Percentiles rank a stretch among this genome's conserved stretches.
These are phyloP conservation scores for Drosophila neutralis DNA, from an alignment of 2,888 invertebrate species.

Conservation along the genomic window DNA sequence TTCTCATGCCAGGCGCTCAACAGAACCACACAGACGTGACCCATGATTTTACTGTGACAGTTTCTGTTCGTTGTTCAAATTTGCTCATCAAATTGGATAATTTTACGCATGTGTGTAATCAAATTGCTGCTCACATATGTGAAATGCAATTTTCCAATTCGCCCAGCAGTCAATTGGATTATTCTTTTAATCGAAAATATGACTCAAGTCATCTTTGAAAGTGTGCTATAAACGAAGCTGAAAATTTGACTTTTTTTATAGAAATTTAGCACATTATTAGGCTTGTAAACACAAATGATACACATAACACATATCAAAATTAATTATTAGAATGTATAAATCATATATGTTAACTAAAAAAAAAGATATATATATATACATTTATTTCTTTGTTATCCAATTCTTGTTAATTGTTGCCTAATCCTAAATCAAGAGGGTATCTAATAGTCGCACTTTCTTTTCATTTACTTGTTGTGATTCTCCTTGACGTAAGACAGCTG, in stretches of 20 bases:
- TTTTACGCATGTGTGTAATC: background rate
- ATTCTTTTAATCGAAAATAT: background rate
- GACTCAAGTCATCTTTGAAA: constrained; percentile 11
- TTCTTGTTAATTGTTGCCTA: background rate
- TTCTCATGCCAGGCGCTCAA: constrained; percentile 24
- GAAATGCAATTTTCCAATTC: background rate
- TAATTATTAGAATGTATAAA: background rate
- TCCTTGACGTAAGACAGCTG: background rate
- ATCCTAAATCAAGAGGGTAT: background rate
- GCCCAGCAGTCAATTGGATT: constrained; percentile 15
- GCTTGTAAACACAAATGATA: background rate
- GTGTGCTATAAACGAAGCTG: background rate
- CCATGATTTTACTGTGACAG: constrained; percentile 6
- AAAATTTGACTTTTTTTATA: background rate
- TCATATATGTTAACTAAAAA: background rate
- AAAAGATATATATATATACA: background rate
- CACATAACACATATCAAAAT: background rate
- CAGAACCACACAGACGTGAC: constrained; percentile 3
- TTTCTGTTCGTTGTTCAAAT: background rate
- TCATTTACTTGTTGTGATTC: background rate
- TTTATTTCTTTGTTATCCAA: background rate
- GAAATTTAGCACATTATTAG: background rate
- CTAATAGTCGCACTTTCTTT: background rate
- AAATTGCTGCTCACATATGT: background rate
- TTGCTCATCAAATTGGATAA: constrained; percentile 14